A percentile compares a stretch with the other conserved stretches of the same genome.
Conservation (phyloP, 2,113 vertebrate genomes). For the Jaculus jaculus region DNA sequence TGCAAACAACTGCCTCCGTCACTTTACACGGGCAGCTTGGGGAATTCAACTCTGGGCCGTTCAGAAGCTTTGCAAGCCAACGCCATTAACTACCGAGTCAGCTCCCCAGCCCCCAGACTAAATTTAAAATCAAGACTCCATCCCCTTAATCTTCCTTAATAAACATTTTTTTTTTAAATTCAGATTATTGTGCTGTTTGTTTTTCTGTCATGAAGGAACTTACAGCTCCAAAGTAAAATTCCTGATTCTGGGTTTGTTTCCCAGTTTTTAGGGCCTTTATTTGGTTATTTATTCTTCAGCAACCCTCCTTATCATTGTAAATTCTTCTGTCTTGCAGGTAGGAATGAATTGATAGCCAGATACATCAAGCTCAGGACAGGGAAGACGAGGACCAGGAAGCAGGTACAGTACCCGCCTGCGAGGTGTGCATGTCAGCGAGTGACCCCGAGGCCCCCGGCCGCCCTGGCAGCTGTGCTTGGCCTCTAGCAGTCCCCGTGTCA, state of each 20-base stretch:
- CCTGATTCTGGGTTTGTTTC: not conserved
- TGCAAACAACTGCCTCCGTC: too few relatives aligned
- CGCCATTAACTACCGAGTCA: too few relatives aligned
- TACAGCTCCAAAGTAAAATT: not conserved
- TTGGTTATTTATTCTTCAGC: not conserved
- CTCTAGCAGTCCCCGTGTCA: slow-evolving; percentile 80
- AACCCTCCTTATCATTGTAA: slow-evolving; percentile 72
- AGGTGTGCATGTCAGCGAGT: slow-evolving; percentile 83
- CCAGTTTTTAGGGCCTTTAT: not conserved
- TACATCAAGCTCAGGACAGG: slow-evolving; percentile 99
- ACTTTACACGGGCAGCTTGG: too few relatives aligned
- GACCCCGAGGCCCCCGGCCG: slow-evolving; percentile 83
- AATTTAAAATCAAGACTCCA: slow-evolving; percentile 12
- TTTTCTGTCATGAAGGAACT: slow-evolving; percentile 30
- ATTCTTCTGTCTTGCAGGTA: slow-evolving; percentile 91
- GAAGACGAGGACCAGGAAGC: slow-evolving; percentile 99
- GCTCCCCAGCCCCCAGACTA: not conserved
- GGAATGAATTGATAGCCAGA: slow-evolving; percentile 99
- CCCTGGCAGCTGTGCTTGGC: slow-evolving; percentile 86
- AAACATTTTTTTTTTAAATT: slow-evolving; percentile 33
- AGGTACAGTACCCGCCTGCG: slow-evolving; percentile 89
- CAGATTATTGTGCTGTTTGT: not conserved
- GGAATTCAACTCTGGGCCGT: too few relatives aligned
- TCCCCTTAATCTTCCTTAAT: slow-evolving; percentile 14
- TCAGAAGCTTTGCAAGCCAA: too few relatives aligned